Evolutionary conservation across 2,797 vertebrate species (phyloP).

Genomic region (Galagoides demidoff): DNA sequence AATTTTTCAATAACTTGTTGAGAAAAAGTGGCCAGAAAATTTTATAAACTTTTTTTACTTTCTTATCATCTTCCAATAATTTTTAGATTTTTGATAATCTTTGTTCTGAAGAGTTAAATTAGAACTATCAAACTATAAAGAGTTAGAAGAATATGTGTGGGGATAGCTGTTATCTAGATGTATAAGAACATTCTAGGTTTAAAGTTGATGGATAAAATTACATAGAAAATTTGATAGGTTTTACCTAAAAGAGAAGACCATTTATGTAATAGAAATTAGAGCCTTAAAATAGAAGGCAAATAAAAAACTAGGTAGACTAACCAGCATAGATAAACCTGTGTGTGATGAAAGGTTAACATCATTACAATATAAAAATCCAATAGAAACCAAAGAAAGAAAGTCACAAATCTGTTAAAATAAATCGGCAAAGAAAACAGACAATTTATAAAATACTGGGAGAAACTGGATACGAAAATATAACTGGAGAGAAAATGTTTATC

Average conservation of each 20-base stretch:
- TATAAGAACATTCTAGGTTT: not conserved
- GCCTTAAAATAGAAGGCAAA: not conserved
- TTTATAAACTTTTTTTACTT: not conserved
- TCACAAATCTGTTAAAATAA: not conserved
- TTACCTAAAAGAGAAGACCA: not conserved
- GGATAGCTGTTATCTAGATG: not conserved
- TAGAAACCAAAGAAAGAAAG: not conserved
- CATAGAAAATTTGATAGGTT: not conserved
- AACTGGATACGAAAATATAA: not conserved
- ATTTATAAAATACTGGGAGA: not conserved
- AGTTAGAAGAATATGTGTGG: not conserved
- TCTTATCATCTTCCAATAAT: not conserved
- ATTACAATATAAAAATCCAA: not conserved
- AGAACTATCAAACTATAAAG: not conserved
- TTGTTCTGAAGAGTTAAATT: not conserved
- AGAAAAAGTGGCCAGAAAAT: not conserved
- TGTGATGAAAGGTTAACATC: not conserved
- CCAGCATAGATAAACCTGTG: not conserved
- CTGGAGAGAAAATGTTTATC: not conserved
- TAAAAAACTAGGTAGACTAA: not conserved
- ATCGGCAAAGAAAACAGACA: not conserved
- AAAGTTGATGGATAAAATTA: slow-evolving; percentile 1
- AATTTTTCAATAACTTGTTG: not conserved
- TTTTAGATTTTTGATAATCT: not conserved
- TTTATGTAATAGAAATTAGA: not conserved